Conservation (phyloP, 2,113 vertebrate genomes). For the Leptocoma aspasia region DNA sequence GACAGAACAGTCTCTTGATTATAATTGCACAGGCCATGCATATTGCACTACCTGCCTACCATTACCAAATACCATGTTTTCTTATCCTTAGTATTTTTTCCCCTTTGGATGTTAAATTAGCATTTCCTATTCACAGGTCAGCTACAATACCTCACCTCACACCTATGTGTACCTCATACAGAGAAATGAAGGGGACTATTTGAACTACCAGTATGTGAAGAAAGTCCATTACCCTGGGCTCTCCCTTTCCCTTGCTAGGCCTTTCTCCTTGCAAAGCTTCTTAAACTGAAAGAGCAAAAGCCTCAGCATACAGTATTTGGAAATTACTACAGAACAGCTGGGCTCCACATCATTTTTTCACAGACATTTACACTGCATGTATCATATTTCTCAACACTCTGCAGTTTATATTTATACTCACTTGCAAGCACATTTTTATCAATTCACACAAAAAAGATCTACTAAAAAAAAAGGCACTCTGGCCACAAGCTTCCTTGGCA, state of each 20-base stretch:
- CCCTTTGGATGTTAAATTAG: background rate
- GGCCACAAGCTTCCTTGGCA: background rate
- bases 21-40: background rate
- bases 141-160: background rate
- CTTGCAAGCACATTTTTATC: background rate
- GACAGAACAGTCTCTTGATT: conserved; percentile 11
- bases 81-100: background rate
- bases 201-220: background rate
- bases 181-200: background rate
- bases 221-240: background rate
- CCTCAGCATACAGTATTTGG: background rate
- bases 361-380: background rate
- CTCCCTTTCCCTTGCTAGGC: background rate
- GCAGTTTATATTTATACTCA: background rate
- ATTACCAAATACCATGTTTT: background rate
- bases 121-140: background rate
- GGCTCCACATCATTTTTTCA: background rate
- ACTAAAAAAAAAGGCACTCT: background rate
- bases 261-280: background rate
- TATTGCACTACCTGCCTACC: background rate
- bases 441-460: background rate
- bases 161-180: background rate
- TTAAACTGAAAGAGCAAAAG: background rate
- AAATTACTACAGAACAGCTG: background rate
- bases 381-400: background rate